Evolutionary conservation across 2,797 vertebrate species (phyloP), one percentile per base, ranked within the genome.

Genomic region (Harpagifer antarcticus): DNA sequence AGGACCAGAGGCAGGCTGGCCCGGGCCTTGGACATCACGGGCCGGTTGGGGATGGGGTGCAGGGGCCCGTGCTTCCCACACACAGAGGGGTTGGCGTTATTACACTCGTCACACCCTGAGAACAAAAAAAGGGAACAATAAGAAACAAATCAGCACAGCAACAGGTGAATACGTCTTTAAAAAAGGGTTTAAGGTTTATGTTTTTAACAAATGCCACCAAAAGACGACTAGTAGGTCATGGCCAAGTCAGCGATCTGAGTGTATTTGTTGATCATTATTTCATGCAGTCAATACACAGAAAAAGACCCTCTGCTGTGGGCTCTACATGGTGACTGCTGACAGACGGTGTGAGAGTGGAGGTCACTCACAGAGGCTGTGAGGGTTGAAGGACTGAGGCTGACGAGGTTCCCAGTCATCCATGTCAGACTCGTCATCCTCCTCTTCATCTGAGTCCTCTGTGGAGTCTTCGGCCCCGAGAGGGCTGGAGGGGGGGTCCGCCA

Each of bases 41-140:
- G 98, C 11, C 98, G 93, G 91, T 97, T 99, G 40, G 97, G 96
- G 88, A 99, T 97, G 0, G 98, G 97, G 70, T 99, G 98, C 76
- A 99, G 84, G 3, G 98, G 93, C 1, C 98, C 98, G 0, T 99
- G 98, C 66, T 98, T 97, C 0, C 95, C 90, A 84, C 98, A 99
- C 69, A 96, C 96, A 0, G 96, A 96, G 13, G 96, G 90, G 88
- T 98, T 98, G 0, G 97, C 93, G 0, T 91, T 95, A 44, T 97
- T 99, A 75, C 98, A 99, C 85, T 99, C 98, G 86, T 99, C 98
- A 74, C 98, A 99, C 98, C 98, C 98, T 99, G 84, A 66, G 44
- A 61, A 23, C 60, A 43, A 43, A 3, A 9, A 3, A 9, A 68
- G 43, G 56, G 47, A 55, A 2, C 0, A 6, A 1, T 13, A 1